phyloP scores from a whole-genome alignment of 2,113 vertebrate species.

The Tragelaphus imberbis region DNA sequence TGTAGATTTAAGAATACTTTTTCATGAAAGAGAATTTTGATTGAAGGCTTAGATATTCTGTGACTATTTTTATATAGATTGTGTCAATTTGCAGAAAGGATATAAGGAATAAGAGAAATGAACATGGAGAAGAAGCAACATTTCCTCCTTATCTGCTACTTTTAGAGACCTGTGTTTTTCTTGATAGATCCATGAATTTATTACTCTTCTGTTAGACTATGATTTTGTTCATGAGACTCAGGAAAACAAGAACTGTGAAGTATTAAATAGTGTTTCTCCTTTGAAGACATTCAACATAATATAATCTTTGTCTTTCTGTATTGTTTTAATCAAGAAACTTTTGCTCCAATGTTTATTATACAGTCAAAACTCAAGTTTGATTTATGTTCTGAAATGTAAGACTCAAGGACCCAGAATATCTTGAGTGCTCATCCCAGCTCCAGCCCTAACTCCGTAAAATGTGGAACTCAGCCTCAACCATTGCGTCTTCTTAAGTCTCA shows the following conservation, averaged over 20 bases:
- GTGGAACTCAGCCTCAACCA: not conserved
- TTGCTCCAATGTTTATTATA: not conserved
- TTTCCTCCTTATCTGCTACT: not conserved
- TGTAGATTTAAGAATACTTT: not conserved
- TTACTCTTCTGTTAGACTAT: not conserved
- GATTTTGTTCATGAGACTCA: not conserved
- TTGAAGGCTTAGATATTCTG: not conserved
- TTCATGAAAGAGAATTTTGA: not conserved
- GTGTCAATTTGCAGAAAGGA: not conserved
- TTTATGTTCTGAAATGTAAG: not conserved
- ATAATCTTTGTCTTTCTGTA: not conserved
- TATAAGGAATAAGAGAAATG: not conserved
- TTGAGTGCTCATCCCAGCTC: not conserved
- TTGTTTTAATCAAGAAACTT: not conserved
- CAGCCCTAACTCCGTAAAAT: not conserved
- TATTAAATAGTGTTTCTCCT: not conserved
- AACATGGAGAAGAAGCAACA: not conserved
- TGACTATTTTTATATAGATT: not conserved
- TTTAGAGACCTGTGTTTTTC: not conserved
- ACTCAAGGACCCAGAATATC: not conserved
- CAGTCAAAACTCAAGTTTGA: not conserved
- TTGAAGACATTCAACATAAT: not conserved
- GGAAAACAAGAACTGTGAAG: not conserved
- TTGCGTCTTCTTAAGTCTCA: not conserved
- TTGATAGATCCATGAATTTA: not conserved